Conservation (phyloP, 2,888 invertebrate genomes). For the Tetranychus truncatus region DNA sequence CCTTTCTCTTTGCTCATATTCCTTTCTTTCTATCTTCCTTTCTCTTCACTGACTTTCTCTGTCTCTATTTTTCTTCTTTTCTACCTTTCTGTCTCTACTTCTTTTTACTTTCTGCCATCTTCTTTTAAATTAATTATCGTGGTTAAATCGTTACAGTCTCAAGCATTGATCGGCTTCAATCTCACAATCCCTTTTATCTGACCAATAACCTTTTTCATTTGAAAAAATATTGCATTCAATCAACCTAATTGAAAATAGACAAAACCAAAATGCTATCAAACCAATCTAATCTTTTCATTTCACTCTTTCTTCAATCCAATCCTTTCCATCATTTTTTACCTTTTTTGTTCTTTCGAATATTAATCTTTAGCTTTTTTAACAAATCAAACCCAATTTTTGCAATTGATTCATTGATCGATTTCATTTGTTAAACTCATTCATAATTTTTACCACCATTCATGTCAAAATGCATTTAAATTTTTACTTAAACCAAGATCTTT, state of each 20-base stretch:
- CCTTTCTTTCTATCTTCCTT: not conserved
- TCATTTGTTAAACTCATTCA: not conserved
- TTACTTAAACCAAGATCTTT: not conserved
- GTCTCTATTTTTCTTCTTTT: not conserved
- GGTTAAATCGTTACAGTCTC: not conserved
- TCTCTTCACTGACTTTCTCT: not conserved
- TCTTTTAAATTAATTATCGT: not conserved
- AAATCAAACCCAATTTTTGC: not conserved
- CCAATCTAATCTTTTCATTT: not conserved
- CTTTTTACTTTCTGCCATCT: not conserved
- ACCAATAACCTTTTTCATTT: not conserved
- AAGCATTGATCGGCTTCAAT: too few species aligned
- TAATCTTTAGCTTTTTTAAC: not conserved
- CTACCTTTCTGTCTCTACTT: slow-evolving; percentile 1
- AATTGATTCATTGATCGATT: not conserved
- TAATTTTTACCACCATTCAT: not conserved
- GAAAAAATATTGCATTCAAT: not conserved
- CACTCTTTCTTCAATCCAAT: not conserved
- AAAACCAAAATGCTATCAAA: not conserved
- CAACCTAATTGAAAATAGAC: not conserved
- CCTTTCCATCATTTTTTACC: not conserved
- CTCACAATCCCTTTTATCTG: not conserved
- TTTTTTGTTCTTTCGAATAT: slow-evolving; percentile 1
- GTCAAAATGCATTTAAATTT: not conserved
- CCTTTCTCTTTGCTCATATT: not conserved